phyloP scores from a whole-genome alignment of 2,888 invertebrate species.

The Ischnus inquisitorius region DNA sequence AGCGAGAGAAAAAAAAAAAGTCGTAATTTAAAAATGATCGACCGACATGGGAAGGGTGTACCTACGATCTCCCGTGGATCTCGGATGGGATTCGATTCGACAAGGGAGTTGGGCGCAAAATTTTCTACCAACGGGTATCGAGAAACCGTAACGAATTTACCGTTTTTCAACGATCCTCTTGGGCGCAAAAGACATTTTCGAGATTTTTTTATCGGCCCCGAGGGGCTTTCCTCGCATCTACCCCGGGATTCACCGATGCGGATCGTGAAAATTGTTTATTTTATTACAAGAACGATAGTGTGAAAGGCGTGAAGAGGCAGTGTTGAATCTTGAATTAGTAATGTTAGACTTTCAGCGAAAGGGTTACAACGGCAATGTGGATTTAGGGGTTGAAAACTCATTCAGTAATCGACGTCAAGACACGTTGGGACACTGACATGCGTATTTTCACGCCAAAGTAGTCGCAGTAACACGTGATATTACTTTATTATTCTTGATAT shows the following conservation, averaged over 20 bases:
- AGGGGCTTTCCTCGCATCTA: neutral
- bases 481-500: no score
- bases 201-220: neutral
- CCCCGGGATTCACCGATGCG: neutral
- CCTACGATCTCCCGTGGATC: neutral
- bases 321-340: conserved; percentile 16
- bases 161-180: conserved; percentile 14
- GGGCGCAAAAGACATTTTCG: conserved; percentile 20
- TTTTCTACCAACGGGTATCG: conserved; percentile 56
- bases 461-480: neutral
- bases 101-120: conserved; percentile 60
- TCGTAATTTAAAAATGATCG: conserved; percentile 68
- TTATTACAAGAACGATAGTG: neutral
- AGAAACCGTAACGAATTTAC: conserved; percentile 59
- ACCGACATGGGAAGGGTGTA: conserved; percentile 57
- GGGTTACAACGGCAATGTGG: neutral
- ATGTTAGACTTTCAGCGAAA: neutral
- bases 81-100: conserved; percentile 45
- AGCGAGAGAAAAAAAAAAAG: conserved; percentile 13
- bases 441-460: conserved; percentile 24
- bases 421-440: neutral
- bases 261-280: conserved; percentile 22
- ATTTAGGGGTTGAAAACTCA: neutral
- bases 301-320: conserved; percentile 24
- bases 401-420: neutral